phyloP scores from a whole-genome alignment of 2,113 vertebrate genomes.

The Pontoporia blainvillei region DNA sequence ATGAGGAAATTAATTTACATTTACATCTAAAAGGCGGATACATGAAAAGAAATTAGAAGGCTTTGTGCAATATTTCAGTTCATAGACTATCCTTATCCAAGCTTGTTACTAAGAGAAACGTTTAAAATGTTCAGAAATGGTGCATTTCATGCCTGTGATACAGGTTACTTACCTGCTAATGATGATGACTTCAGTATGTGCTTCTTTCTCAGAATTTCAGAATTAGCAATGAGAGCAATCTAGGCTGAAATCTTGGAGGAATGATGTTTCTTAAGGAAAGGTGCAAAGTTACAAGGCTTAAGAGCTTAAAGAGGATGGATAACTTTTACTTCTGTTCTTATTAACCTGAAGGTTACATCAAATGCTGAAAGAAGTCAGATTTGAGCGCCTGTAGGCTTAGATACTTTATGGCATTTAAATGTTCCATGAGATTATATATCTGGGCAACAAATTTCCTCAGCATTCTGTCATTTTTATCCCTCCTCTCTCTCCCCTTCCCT shows the following conservation, averaged over 20 bases:
- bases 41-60: neutral
- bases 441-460: neutral
- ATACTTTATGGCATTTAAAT: neutral
- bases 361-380: neutral
- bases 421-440: neutral
- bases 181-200: neutral
- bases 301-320: neutral
- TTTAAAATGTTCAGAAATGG: neutral
- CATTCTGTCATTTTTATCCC: neutral
- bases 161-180: neutral
- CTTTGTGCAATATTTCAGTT: neutral
- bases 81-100: neutral
- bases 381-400: neutral
- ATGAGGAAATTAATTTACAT: neutral
- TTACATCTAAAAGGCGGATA: neutral
- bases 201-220: neutral
- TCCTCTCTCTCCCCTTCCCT: neutral
- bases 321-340: neutral
- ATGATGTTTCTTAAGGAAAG: constrained; percentile 12
- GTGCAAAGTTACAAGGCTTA: neutral
- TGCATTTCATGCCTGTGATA: neutral
- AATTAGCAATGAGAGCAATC: neutral
- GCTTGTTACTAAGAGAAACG: neutral
- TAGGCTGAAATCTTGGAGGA: neutral
- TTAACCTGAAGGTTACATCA: neutral